Evolutionary conservation across 1,140 invertebrate species (phyloP).

Genomic region (Aphis gossypii): DNA sequence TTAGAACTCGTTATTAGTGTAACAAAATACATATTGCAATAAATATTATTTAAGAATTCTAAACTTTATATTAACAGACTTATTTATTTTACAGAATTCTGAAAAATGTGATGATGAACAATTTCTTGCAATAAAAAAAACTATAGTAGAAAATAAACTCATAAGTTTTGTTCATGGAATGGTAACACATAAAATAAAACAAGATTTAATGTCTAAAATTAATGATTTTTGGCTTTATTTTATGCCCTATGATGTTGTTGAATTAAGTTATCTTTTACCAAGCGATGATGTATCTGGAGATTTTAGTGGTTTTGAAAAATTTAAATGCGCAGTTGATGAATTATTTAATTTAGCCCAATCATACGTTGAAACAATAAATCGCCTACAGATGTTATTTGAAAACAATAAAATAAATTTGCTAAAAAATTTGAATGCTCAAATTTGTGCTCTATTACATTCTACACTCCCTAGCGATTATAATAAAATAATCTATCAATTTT

Average conservation of each 20-base stretch:
- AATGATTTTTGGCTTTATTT: slow-evolving; percentile 55
- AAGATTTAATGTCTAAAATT: slow-evolving; percentile 40
- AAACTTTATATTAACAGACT: neutral
- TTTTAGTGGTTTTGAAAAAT: slow-evolving; percentile 51
- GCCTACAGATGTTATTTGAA: slow-evolving; percentile 49
- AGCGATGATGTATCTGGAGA: slow-evolving; percentile 1
- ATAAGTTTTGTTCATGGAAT: slow-evolving; percentile 45
- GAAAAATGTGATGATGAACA: slow-evolving; percentile 26
- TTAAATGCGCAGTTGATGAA: slow-evolving; percentile 45
- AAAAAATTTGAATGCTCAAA: slow-evolving; percentile 69
- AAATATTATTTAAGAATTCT: neutral
- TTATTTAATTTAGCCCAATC: slow-evolving; percentile 42
- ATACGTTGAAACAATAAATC: slow-evolving; percentile 14
- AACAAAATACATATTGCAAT: neutral
- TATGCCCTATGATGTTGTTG: slow-evolving; percentile 28
- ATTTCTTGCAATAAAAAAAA: neutral
- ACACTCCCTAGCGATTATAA: slow-evolving; percentile 76
- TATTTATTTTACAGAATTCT: slow-evolving; percentile 6
- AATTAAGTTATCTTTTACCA: slow-evolving; percentile 8
- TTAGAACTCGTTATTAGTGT: neutral
- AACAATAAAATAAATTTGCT: slow-evolving; percentile 61
- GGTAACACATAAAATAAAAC: neutral
- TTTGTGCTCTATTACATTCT: slow-evolving; percentile 74
- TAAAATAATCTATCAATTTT: slow-evolving; percentile 76
- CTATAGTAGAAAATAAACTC: slow-evolving; percentile 25